phyloP scores from a whole-genome alignment of 1,140 invertebrate species.

The Papilio xuthus region DNA sequence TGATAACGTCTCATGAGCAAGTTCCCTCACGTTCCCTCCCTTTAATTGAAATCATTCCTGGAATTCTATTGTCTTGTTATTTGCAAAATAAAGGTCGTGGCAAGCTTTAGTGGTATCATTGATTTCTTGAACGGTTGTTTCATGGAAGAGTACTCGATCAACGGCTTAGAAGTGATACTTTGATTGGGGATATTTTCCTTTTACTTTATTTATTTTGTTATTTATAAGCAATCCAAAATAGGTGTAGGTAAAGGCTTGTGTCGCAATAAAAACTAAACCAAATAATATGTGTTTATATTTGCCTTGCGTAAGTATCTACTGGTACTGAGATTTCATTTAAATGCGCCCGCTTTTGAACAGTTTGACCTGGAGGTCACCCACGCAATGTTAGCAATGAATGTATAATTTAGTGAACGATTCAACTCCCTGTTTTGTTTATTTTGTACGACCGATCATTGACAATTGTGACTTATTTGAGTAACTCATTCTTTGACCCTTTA shows the following conservation, averaged over 20 bases:
- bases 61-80: background rate
- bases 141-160: background rate
- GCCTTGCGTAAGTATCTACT: background rate
- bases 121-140: background rate
- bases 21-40: background rate
- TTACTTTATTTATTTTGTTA: background rate
- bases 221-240: background rate
- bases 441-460: background rate
- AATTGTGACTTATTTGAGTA: constrained; percentile 15
- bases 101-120: background rate
- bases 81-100: background rate
- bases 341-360: constrained; percentile 3
- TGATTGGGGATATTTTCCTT: background rate
- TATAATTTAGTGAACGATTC: constrained; percentile 10
- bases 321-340: constrained; percentile 9
- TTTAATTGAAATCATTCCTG: background rate
- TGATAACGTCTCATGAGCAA: constrained; percentile 7
- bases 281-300: background rate
- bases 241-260: background rate
- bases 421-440: constrained; percentile 6
- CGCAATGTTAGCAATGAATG: constrained; percentile 17
- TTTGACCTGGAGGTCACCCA: constrained; percentile 19
- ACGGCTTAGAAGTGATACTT: background rate
- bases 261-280: background rate
- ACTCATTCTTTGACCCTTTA: background rate